Percentiles rank a stretch among this genome's conserved stretches.
phyloP scores from a whole-genome alignment of 2,797 vertebrate genomes.

The Chrysolophus pictus region DNA sequence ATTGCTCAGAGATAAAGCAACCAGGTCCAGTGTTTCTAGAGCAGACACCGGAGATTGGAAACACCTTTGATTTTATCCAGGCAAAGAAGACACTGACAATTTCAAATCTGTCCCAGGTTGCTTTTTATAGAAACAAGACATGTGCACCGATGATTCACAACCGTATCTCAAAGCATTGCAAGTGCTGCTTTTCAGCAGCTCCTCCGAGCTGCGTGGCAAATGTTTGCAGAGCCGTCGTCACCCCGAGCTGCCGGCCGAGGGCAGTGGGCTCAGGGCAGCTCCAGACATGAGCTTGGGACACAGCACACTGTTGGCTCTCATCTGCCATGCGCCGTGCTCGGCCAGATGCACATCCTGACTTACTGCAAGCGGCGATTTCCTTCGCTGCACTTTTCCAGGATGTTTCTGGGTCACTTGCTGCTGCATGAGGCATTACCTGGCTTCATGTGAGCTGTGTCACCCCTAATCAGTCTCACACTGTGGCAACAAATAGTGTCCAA shows the following conservation, averaged over 20 bases:
- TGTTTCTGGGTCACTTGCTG: slow-evolving; percentile 69
- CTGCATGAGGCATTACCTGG: slow-evolving; percentile 68
- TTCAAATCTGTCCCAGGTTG: slow-evolving; percentile 59
- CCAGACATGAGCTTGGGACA: neutral
- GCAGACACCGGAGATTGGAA: neutral
- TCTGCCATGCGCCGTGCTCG: neutral
- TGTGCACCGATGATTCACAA: slow-evolving; percentile 52
- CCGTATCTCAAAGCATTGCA: neutral
- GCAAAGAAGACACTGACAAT: slow-evolving; percentile 25
- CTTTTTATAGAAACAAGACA: slow-evolving; percentile 61
- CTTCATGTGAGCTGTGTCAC: slow-evolving; percentile 61
- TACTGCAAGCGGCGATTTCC: slow-evolving; percentile 24
- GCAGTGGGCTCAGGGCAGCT: rapidly evolving
- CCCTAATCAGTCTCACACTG: slow-evolving; percentile 63
- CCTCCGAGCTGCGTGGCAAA: neutral
- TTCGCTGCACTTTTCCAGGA: slow-evolving; percentile 66
- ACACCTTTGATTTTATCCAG: neutral
- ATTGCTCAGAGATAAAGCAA: neutral
- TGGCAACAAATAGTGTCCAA: slow-evolving; percentile 49
- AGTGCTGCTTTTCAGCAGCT: neutral
- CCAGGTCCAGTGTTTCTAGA: neutral
- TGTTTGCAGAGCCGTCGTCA: neutral
- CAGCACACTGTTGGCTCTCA: neutral
- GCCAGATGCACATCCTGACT: neutral
- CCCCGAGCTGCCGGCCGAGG: rapidly evolving